Percentiles rank a stretch among this genome's conserved stretches.
phyloP scores from a whole-genome alignment of 1,140 invertebrate genomes.

The Magallana angulata region DNA sequence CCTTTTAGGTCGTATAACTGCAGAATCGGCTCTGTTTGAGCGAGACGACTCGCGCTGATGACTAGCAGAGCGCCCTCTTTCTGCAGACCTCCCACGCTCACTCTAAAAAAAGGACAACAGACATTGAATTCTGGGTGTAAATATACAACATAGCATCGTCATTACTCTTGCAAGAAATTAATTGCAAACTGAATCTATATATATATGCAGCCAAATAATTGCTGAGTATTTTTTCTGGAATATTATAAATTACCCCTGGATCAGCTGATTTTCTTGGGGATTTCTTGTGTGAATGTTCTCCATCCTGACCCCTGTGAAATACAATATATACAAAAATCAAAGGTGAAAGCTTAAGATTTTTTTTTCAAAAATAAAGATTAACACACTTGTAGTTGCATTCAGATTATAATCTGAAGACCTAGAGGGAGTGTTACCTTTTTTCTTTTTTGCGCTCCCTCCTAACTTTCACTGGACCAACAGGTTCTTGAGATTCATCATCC shows the following conservation, averaged over 20 bases:
- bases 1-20: slow-evolving; percentile 66
- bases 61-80: slow-evolving; percentile 24
- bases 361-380: no score
- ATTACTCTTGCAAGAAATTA: no score
- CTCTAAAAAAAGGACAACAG: background rate
- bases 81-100: background rate
- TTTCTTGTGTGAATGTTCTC: slow-evolving; percentile 50
- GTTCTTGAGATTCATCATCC: slow-evolving; percentile 33
- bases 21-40: slow-evolving; percentile 55
- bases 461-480: background rate
- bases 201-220: no score
- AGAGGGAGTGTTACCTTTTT: slow-evolving; percentile 37
- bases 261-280: slow-evolving; percentile 54
- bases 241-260: slow-evolving; percentile 44
- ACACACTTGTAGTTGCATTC: no score
- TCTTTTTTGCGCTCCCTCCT: slow-evolving; percentile 45
- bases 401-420: background rate
- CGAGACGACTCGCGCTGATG: slow-evolving; percentile 19
- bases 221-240: no score
- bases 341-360: no score
- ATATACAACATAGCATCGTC: no score
- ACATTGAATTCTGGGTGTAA: no score
- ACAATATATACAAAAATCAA: slow-evolving; percentile 9
- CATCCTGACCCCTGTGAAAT: slow-evolving; percentile 43
- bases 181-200: no score